Conservation (phyloP, 2,888 invertebrate species). For the Xestoiulus laeticollis region DNA sequence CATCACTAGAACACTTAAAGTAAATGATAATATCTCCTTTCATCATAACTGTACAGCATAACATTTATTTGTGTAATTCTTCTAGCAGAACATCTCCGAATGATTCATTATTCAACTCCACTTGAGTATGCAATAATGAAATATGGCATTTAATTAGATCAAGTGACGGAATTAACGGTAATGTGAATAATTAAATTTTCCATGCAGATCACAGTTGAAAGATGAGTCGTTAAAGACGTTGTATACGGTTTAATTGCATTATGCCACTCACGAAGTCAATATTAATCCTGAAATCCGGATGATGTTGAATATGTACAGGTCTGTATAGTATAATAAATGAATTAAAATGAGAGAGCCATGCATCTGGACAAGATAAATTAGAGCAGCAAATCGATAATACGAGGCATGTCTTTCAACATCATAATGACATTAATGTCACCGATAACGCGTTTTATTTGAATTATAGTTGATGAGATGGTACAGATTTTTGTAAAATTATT, state of each 20-base stretch:
- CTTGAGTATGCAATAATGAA: neutral
- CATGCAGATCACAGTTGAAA: conserved; percentile 35
- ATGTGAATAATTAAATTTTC: conserved; percentile 17
- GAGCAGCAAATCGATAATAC: neutral
- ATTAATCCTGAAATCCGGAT: neutral
- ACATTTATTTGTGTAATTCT: too few species aligned
- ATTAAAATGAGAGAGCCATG: neutral
- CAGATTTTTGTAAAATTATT: too few species aligned
- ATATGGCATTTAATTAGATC: conserved; percentile 19
- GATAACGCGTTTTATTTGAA: neutral
- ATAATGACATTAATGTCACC: neutral
- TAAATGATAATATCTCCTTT: neutral
- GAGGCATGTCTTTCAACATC: neutral
- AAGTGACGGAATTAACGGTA: conserved; percentile 27
- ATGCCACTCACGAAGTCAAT: conserved; percentile 17
- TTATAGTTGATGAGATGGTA: neutral
- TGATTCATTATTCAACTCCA: neutral
- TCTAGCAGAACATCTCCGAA: neutral
- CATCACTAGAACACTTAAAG: too few species aligned
- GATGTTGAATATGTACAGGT: neutral
- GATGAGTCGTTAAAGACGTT: neutral
- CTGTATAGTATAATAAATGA: neutral
- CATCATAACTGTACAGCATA: neutral
- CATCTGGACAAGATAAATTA: neutral
- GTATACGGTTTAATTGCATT: neutral